Percentiles rank a stretch among this genome's conserved stretches.
Evolutionary conservation across 2,888 invertebrate genomes (phyloP).

Genomic region (Microctonus aethiopoides): DNA sequence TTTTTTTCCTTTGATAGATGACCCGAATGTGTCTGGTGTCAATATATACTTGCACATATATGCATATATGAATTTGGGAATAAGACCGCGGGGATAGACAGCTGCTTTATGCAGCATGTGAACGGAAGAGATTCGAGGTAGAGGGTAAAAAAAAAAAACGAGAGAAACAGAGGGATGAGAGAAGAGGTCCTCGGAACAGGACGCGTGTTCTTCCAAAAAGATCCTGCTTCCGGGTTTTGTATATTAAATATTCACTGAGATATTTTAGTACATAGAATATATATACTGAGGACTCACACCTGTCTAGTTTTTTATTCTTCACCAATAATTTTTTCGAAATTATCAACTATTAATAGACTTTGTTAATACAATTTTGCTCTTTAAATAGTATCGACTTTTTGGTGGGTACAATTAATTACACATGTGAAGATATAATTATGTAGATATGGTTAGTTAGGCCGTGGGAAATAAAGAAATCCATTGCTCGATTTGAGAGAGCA

Average conservation of each 20-base stretch:
- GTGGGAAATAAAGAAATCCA: constrained; percentile 18
- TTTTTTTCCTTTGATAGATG: not conserved
- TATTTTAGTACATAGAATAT: constrained; percentile 6
- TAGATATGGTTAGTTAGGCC: not conserved
- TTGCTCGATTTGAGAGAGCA: not conserved
- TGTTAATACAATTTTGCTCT: too few relatives aligned
- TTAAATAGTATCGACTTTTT: too few relatives aligned
- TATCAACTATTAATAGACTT: too few relatives aligned
- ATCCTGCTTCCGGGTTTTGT: constrained; percentile 62
- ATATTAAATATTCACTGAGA: constrained; percentile 18
- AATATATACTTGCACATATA: too few relatives aligned
- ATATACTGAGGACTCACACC: constrained; percentile 48
- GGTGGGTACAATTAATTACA: too few relatives aligned
- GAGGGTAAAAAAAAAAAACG: not conserved
- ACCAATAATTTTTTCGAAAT: not conserved
- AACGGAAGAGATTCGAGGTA: constrained; percentile 23
- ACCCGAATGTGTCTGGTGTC: constrained; percentile 4
- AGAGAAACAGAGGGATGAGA: constrained; percentile 35
- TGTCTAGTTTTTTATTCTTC: constrained; percentile 38
- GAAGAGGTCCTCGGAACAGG: constrained; percentile 61
- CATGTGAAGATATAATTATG: too few relatives aligned
- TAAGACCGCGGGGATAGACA: constrained; percentile 9
- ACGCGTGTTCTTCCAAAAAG: constrained; percentile 57
- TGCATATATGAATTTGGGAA: too few relatives aligned
- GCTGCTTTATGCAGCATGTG: constrained; percentile 32